A percentile compares a stretch with the other conserved stretches of the same genome.
phyloP scores from a whole-genome alignment of 2,797 vertebrate genomes.

The Gymnoscopelus braueri region DNA sequence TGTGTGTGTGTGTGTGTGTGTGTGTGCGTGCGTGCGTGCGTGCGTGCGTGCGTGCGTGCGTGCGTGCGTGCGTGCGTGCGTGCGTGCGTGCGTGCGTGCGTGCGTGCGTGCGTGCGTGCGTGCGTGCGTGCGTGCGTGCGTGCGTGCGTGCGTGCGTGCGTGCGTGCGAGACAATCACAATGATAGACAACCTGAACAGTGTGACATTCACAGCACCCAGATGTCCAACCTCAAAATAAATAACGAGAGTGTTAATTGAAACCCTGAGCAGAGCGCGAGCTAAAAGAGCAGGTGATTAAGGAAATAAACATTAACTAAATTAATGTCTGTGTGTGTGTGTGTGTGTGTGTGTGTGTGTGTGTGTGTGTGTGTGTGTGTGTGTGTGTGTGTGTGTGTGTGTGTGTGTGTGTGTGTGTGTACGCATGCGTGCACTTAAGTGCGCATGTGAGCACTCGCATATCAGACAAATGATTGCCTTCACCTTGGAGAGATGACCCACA shows the following conservation, averaged over 20 bases:
- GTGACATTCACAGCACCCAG: constrained; percentile 1
- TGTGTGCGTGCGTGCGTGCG: neutral
- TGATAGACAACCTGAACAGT: neutral
- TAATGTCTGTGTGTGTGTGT: neutral
- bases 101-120: neutral
- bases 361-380: constrained; percentile 3
- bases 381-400: constrained; percentile 8
- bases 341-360: constrained; percentile 6
- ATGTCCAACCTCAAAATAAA: constrained; percentile 36
- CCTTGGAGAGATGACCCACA: constrained; percentile 45
- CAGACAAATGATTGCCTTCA: constrained; percentile 58
- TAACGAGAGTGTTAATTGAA: constrained; percentile 46
- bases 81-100: neutral
- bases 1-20: neutral
- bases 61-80: neutral
- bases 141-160: neutral
- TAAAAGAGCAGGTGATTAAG: neutral
- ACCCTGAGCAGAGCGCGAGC: constrained; percentile 12
- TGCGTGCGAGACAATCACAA: no score
- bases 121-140: neutral
- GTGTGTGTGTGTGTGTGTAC: neutral
- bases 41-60: neutral
- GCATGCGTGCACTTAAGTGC: neutral
- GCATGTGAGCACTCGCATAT: neutral
- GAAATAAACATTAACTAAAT: constrained; percentile 57